These are phyloP conservation scores for Oreamnos americanus DNA, from an alignment of 2,113 vertebrate genomes.

Conservation along the genomic window DNA sequence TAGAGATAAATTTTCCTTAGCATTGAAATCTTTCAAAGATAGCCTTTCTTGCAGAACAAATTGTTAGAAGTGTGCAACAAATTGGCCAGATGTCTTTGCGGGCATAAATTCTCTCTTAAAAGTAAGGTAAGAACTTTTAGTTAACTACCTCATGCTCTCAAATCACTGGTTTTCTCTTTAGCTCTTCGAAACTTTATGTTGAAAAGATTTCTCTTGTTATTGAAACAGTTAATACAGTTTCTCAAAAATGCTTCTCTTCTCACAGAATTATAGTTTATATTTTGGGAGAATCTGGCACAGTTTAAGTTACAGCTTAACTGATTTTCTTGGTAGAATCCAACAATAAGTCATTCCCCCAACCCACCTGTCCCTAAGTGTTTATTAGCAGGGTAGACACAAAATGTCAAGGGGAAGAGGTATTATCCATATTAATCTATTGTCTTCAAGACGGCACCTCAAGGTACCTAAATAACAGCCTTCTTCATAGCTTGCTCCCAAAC, in stretches of 20 bases:
- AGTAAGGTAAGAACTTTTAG: slow-evolving; percentile 24
- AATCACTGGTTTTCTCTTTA: neutral
- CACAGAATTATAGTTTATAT: slow-evolving; percentile 67
- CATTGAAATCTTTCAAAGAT: slow-evolving; percentile 52
- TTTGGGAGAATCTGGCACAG: slow-evolving; percentile 55
- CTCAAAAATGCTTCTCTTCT: slow-evolving; percentile 49
- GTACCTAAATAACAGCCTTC: neutral
- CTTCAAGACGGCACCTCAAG: neutral
- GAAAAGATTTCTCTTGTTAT: neutral
- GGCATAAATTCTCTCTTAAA: neutral
- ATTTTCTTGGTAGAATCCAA: slow-evolving; percentile 42
- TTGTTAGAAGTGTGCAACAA: slow-evolving; percentile 43
- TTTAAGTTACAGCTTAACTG: slow-evolving; percentile 58
- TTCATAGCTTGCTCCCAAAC: neutral
- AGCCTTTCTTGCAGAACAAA: slow-evolving; percentile 51
- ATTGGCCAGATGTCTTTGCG: slow-evolving; percentile 50
- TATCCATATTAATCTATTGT: slow-evolving; percentile 19
- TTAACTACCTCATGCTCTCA: neutral
- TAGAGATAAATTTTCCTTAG: slow-evolving; percentile 59
- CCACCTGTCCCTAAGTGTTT: slow-evolving; percentile 48
- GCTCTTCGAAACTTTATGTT: neutral
- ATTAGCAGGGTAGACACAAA: slow-evolving; percentile 47
- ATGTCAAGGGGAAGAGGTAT: neutral
- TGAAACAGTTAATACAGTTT: slow-evolving; percentile 52
- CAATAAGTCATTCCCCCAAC: slow-evolving; percentile 21